phyloP scores from a whole-genome alignment of 2,888 invertebrate genomes.

The Corbicula japonica region DNA sequence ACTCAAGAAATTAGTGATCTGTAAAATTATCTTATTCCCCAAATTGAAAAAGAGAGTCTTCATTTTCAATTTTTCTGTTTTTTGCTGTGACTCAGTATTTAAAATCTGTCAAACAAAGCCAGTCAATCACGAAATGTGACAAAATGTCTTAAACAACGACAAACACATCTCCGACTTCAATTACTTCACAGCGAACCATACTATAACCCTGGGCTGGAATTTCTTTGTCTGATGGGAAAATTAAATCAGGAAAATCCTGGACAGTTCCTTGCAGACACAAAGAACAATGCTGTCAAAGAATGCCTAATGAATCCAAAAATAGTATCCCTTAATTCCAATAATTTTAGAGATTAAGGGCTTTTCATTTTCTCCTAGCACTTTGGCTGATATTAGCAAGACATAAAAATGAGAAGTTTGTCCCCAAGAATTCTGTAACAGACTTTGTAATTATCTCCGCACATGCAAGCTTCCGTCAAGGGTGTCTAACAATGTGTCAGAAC shows the following conservation, averaged over 20 bases:
- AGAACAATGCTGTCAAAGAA: conserved; percentile 24
- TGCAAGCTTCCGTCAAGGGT: background rate
- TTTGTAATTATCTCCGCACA: conserved; percentile 28
- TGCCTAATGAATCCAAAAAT: conserved; percentile 25
- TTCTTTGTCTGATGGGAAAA: conserved; percentile 26
- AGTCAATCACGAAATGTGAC: conserved; percentile 2
- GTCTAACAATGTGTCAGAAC: background rate
- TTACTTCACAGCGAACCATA: conserved; percentile 3
- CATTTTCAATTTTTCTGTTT: too few relatives aligned
- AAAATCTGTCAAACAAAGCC: conserved; percentile 25
- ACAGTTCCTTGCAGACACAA: conserved; percentile 14
- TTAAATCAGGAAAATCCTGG: conserved; percentile 10
- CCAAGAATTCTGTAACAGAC: conserved; percentile 10
- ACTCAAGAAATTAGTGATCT: too few relatives aligned
- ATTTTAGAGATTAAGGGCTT: conserved; percentile 11
- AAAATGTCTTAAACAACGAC: conserved; percentile 19
- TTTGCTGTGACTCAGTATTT: too few relatives aligned
- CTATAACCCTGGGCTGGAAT: conserved; percentile 3
- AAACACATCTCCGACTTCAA: conserved; percentile 22
- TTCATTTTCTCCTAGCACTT: conserved; percentile 24
- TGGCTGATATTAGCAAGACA: conserved; percentile 21
- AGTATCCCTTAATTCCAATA: conserved; percentile 22
- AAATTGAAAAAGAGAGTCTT: too few relatives aligned
- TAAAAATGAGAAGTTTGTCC: conserved; percentile 21
- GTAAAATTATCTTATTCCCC: too few relatives aligned